These are phyloP conservation scores for Diorhabda carinulata DNA, from an alignment of 1,140 invertebrate species.

Conservation along the genomic window DNA sequence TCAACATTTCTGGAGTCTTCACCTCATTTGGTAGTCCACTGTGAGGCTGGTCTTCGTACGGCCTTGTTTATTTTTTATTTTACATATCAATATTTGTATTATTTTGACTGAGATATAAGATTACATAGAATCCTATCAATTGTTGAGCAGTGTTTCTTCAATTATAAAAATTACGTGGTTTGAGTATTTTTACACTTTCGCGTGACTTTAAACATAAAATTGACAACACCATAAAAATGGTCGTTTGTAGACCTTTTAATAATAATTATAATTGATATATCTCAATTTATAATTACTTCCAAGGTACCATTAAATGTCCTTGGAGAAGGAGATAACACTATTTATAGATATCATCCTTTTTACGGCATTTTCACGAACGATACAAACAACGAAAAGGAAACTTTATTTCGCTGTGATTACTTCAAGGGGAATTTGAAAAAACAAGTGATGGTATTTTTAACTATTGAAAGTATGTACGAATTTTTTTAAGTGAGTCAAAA, in stretches of 20 bases:
- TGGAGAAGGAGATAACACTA: not conserved
- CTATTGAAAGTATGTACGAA: conserved; percentile 6
- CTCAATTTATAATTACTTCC: not conserved
- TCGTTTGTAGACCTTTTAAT: not conserved
- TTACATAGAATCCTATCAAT: too few species aligned
- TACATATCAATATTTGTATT: too few species aligned
- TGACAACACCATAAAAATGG: not conserved
- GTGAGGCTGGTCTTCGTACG: too few species aligned
- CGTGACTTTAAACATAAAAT: not conserved
- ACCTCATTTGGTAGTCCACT: too few species aligned
- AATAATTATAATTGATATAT: not conserved
- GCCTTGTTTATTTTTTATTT: too few species aligned
- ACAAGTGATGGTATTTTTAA: not conserved
- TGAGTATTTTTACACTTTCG: not conserved
- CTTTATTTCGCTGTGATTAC: not conserved
- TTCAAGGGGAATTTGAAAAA: not conserved
- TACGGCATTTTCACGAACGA: conserved; percentile 6
- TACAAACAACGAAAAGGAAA: not conserved
- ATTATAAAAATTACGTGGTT: not conserved
- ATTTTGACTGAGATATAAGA: too few species aligned
- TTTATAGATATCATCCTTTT: not conserved
- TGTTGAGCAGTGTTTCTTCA: too few species aligned
- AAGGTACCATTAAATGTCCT: not conserved
- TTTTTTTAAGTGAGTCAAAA: not conserved
- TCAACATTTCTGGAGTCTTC: too few species aligned